A percentile compares a stretch with the other conserved stretches of the same genome.
These are phyloP conservation scores for Thaumetopoea pityocampa DNA, from an alignment of 1,140 invertebrate genomes.

Conservation along the genomic window DNA sequence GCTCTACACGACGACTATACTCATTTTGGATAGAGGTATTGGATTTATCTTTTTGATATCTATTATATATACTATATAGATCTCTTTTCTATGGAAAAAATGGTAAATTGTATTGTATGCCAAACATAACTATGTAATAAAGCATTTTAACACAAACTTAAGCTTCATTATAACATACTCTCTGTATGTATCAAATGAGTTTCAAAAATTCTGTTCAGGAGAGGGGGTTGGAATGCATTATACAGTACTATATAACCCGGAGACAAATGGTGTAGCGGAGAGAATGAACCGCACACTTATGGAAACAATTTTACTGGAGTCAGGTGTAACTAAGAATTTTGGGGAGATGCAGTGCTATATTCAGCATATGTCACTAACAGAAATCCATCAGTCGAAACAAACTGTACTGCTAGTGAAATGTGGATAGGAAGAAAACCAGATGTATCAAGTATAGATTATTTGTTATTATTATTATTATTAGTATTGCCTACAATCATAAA, in stretches of 20 bases:
- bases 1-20: no score
- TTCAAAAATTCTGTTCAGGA: slow-evolving; percentile 25
- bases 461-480: no score
- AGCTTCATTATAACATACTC: no score
- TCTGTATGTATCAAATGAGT: slow-evolving; percentile 26
- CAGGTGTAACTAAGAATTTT: slow-evolving; percentile 39
- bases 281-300: slow-evolving; percentile 16
- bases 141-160: slow-evolving; percentile 25
- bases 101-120: no score
- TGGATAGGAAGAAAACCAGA: slow-evolving; percentile 44
- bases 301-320: slow-evolving; percentile 50
- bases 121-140: slow-evolving; percentile 23
- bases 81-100: no score
- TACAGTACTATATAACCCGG: slow-evolving; percentile 26
- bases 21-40: no score
- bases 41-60: no score
- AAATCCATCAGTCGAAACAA: slow-evolving; percentile 16
- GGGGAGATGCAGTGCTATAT: slow-evolving; percentile 46
- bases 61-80: no score
- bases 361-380: slow-evolving; percentile 29
- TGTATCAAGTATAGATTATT: slow-evolving; percentile 42
- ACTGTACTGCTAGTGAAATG: slow-evolving; percentile 45
- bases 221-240: slow-evolving; percentile 25
- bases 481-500: slow-evolving; percentile 28
- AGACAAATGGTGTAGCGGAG: slow-evolving; percentile 14